Conservation (phyloP, 2,113 vertebrate species). For the Nematolebias whitei region DNA sequence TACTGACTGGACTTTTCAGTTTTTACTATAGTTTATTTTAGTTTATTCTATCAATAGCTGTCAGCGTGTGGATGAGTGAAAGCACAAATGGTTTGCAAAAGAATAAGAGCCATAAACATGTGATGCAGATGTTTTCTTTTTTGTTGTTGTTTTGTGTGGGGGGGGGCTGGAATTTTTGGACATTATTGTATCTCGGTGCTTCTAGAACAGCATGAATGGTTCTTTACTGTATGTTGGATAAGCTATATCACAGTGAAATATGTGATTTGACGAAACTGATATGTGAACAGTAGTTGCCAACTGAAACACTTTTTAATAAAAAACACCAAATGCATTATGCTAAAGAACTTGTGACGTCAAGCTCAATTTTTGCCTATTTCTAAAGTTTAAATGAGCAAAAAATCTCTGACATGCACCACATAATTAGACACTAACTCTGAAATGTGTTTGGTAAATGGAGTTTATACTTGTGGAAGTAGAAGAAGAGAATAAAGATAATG, state of each 20-base stretch:
- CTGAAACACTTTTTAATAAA: constrained; percentile 28
- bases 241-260: constrained; percentile 21
- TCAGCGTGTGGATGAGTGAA: constrained; percentile 13
- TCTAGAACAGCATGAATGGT: constrained; percentile 40
- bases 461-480: too few relatives aligned
- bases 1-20: constrained; percentile 33
- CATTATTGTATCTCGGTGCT: constrained; percentile 30
- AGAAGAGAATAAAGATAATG: too few relatives aligned
- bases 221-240: constrained; percentile 34
- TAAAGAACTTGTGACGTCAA: constrained; percentile 1
- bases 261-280: constrained; percentile 38
- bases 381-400: background rate
- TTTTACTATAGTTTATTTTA: too few relatives aligned
- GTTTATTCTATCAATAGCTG: constrained; percentile 8
- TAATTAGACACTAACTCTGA: too few relatives aligned
- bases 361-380: constrained; percentile 8
- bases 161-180: background rate
- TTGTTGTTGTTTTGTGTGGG: too few relatives aligned
- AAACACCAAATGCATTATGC: background rate
- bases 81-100: constrained; percentile 31
- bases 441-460: too few relatives aligned
- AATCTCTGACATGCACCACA: too few relatives aligned
- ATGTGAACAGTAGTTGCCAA: constrained; percentile 28
- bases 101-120: constrained; percentile 47
- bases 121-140: constrained; percentile 4